Conservation (phyloP, 2,113 vertebrate genomes). For the Xiphophorus hellerii region DNA sequence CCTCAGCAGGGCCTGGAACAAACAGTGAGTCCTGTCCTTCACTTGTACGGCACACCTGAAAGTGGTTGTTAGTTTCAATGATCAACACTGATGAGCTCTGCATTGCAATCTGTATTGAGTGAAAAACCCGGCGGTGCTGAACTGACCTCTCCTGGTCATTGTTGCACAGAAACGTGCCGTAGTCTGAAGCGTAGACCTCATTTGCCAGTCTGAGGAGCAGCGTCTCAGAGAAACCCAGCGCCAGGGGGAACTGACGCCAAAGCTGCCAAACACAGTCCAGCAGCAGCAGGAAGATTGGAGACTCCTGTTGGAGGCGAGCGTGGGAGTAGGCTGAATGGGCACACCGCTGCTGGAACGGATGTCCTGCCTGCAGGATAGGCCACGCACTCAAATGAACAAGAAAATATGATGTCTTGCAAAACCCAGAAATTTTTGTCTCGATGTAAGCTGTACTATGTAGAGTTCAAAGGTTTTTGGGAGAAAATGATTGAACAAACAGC, state of each 20-base stretch:
- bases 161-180: constrained; percentile 89
- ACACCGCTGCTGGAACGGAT: constrained; percentile 86
- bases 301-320: constrained; percentile 82
- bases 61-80: neutral
- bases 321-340: constrained; percentile 84
- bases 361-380: constrained; percentile 80
- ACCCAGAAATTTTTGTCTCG: too few species aligned
- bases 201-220: constrained; percentile 85
- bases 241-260: constrained; percentile 85
- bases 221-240: constrained; percentile 84
- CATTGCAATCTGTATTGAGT: neutral
- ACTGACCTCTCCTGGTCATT: constrained; percentile 83
- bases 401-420: neutral
- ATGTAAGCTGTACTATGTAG: neutral
- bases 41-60: constrained; percentile 81
- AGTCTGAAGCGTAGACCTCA: constrained; percentile 84
- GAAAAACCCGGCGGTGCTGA: neutral
- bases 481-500: neutral
- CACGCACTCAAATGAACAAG: neutral
- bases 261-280: constrained; percentile 91
- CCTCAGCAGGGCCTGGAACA: constrained; percentile 82
- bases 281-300: constrained; percentile 86
- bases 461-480: neutral
- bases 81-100: neutral
- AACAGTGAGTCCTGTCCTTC: constrained; percentile 83